Evolutionary conservation across 2,888 invertebrate genomes (phyloP), one percentile per base, ranked within the genome.

Genomic region (Elysia crispata): DNA sequence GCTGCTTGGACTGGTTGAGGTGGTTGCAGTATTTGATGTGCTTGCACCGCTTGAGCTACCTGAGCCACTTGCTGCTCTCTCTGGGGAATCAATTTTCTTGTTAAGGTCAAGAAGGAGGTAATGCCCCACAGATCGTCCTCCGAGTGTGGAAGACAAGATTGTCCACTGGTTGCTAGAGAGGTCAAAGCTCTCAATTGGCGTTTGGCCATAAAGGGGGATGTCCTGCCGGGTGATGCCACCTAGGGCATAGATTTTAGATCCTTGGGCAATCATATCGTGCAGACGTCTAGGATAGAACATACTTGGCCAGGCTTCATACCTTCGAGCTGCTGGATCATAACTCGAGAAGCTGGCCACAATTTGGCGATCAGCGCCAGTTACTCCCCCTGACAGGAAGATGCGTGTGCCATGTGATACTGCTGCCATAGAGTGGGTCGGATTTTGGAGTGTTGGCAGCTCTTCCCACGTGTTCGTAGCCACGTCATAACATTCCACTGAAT

Each of bases 101-200:
- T 3, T 41, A 3, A 3, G 41, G 1, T 76, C 80, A 41, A 80
- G 69, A 50, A 76, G 66, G 25, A 91, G 85, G 81, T 91, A 92
- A 82, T 92, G 91, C 25, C 91, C 91, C 25, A 91, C 87, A 23
- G 91, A 91, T 11, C 91, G 85, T 18, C 91, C 91, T 77, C 91
- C 90, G 1, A 91, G 87, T 0, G 91, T 92, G 30, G 88, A 88
- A 20, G 89, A 88, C 54, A 91, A 84, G 81, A 91, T 86, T 1
- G 91, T 91, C 91, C 91, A 92, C 84, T 91, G 91, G 75, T 89
- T 88, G 6, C 88, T 84, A 11, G 82, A 70, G 72, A 89, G 84
- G 77, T 87, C 86, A 84, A 87, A 92, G 77, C 86, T 86, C 82
- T 92, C 91, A 13, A 92, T 90, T 13, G 91, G 90, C 77, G 91